Evolutionary conservation across 2,113 vertebrate genomes (phyloP), one percentile per base, ranked within the genome.

Genomic region (Sterrhoptilus dennistouni): DNA sequence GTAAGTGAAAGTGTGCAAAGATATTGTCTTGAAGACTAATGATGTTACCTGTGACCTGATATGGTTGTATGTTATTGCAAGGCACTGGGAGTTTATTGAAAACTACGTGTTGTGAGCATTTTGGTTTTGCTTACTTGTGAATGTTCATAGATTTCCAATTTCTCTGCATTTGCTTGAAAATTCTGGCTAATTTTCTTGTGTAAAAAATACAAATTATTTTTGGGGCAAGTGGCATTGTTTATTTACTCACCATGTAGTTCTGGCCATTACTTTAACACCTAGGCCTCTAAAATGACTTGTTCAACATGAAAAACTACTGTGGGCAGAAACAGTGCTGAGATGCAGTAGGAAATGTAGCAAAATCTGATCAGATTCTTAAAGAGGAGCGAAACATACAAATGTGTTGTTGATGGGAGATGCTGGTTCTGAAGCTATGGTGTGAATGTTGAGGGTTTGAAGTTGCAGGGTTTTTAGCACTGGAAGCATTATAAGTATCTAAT

Each of bases 41-140:
- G 22, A 11, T 44, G 11, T 50, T 77, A 54, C 21, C 28, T 19
- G 19, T 28, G 83, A 63, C 29, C 33, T 44, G 15, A 7, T 31
- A 14, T 0, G 0, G 12, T 23, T 90, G 21, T 28, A 2, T 44
- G 18, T 28, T 33, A 7, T 10, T 57, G 5, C 21, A 25, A 53
- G 23, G 49, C n/a, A 64, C 53, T 68, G 35, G 22, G 20, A n/a
- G 19, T 71, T 84, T 18, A 23, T 45, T 53, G 45, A 23, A 49
- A 59, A 54, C 45, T 44, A 14, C 3, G 1, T 69, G 38, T 42
- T 61, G 57, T 50, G n/a, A 45, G 31, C 4, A 1, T 75, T 87
- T 60, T 65, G 35, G 3, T 59, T 88, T 50, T 56, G 31, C 36
- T 47, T 42, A 6, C 29, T 63, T 74, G 53, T 44, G 63, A 64